A percentile compares a stretch with the other conserved stretches of the same genome.
These are phyloP conservation scores for Siphlonurus alternatus DNA, from an alignment of 2,888 invertebrate genomes.

Conservation along the genomic window DNA sequence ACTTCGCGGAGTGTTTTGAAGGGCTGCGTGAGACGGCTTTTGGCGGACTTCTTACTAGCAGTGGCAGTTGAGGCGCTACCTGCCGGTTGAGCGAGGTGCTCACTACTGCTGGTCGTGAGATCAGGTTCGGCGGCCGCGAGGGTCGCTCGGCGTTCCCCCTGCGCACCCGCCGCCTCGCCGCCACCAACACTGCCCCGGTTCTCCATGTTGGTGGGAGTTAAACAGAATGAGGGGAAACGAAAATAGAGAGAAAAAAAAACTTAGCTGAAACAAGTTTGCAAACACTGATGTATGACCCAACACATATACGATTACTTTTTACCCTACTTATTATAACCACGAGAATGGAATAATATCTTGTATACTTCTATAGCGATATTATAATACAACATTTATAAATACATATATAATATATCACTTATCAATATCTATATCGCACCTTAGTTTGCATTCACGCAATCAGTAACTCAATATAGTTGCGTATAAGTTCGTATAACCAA, in stretches of 20 bases:
- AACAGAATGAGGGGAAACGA: neutral
- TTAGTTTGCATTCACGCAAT: no score
- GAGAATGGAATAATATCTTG: no score
- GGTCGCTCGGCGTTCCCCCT: neutral
- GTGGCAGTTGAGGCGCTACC: neutral
- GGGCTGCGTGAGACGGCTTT: constrained; percentile 5
- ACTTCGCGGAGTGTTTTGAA: constrained; percentile 8
- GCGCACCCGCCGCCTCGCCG: neutral
- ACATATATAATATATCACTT: no score
- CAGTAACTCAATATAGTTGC: no score
- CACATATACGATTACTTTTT: neutral
- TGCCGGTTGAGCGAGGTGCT: constrained; percentile 6
- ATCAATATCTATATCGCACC: no score
- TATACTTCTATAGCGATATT: no score
- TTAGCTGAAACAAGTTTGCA: neutral
- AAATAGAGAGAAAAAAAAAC: no score
- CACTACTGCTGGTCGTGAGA: neutral
- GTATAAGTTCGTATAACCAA: no score
- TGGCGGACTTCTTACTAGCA: neutral
- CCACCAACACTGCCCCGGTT: neutral
- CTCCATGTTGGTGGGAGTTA: neutral
- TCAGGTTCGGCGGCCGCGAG: neutral
- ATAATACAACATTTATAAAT: no score
- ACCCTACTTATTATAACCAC: neutral
- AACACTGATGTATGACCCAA: neutral